Evolutionary conservation across 2,797 vertebrate species (phyloP).

Genomic region (Chelon auratus): DNA sequence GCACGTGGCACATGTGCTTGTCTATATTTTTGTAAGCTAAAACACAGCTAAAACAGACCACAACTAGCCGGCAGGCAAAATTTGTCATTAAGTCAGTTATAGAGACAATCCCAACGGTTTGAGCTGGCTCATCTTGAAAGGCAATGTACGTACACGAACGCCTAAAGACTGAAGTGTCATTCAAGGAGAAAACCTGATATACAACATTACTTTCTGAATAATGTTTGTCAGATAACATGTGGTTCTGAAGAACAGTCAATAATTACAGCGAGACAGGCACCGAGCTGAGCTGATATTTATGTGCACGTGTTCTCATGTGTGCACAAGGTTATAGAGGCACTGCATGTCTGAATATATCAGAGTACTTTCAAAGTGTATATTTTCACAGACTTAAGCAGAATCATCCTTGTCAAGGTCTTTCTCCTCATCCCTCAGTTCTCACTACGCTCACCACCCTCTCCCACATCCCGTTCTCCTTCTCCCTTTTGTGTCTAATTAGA

Average conservation of each 20-base stretch:
- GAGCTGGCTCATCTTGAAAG: neutral
- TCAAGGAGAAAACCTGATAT: neutral
- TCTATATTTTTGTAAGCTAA: neutral
- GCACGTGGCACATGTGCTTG: neutral
- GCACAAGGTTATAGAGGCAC: neutral
- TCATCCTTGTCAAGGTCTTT: conserved; percentile 63
- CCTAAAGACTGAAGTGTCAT: neutral
- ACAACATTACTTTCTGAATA: neutral
- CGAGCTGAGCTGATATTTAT: conserved; percentile 10
- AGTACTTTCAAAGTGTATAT: conserved; percentile 26
- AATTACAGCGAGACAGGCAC: neutral
- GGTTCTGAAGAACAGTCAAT: neutral
- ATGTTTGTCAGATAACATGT: neutral
- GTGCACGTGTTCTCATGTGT: conserved; percentile 5
- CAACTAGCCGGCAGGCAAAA: neutral
- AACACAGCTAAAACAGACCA: neutral
- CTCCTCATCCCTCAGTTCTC: conserved; percentile 29
- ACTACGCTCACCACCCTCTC: conserved; percentile 26
- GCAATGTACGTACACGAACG: neutral
- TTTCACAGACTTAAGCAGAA: conserved; percentile 54
- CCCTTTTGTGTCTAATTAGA: conserved; percentile 56
- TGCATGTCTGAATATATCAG: conserved; percentile 21
- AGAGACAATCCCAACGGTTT: neutral
- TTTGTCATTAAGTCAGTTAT: neutral
- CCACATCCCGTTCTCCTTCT: conserved; percentile 23